Percentiles rank a stretch among this genome's conserved stretches.
phyloP scores from a whole-genome alignment of 2,113 vertebrate species.

The Pseudorectes ferrugineus region DNA sequence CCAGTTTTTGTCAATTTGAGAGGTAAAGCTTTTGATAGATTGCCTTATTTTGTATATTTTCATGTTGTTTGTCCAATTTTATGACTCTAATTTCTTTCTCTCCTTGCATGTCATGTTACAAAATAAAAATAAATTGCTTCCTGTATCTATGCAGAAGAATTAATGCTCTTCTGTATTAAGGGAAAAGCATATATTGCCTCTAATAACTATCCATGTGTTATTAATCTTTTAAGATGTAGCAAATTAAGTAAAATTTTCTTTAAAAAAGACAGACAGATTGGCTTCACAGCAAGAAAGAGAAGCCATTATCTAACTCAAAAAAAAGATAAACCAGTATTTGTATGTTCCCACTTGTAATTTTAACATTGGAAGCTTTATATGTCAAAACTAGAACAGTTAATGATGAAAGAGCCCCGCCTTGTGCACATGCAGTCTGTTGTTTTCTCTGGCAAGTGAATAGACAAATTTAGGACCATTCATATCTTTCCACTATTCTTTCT shows the following conservation, averaged over 20 bases:
- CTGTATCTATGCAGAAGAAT: not conserved
- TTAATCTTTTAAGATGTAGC: not conserved
- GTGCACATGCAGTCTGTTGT: not conserved
- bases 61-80: not conserved
- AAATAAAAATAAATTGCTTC: not conserved
- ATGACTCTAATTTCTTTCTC: not conserved
- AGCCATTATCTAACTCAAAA: not conserved
- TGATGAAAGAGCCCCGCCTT: not conserved
- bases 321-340: not conserved
- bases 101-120: not conserved
- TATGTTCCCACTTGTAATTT: not conserved
- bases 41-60: not conserved
- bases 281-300: not conserved
- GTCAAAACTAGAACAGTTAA: not conserved
- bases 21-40: not conserved
- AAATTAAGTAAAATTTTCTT: not conserved
- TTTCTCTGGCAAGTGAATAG: not conserved
- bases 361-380: not conserved
- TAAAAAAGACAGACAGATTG: not conserved
- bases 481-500: not conserved
- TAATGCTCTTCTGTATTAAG: not conserved
- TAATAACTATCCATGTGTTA: not conserved
- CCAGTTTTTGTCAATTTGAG: not conserved
- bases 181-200: not conserved
- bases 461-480: not conserved